Evolutionary conservation across 2,888 invertebrate species (phyloP), one percentile per base, ranked within the genome.

Genomic region (Tricholauxania praeusta): DNA sequence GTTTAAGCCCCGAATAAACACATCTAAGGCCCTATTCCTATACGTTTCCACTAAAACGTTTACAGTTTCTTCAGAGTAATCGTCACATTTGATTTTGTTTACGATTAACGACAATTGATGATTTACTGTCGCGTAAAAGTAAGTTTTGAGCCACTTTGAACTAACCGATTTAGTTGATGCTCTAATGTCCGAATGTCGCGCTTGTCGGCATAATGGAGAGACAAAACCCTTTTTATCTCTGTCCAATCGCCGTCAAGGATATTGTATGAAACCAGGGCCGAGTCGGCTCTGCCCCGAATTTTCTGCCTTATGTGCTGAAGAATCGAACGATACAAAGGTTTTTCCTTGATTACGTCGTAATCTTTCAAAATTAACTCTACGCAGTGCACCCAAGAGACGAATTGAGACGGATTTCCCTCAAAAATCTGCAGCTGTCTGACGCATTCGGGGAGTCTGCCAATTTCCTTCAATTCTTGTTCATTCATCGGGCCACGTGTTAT

Each of bases 161-260:
- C n/a, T n/a, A n/a, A n/a, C n/a, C n/a, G n/a, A n/a, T n/a, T n/a
- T n/a, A n/a, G n/a, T n/a, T n/a, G n/a, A n/a, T n/a, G n/a, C n/a
- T n/a, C n/a, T n/a, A n/a, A n/a, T n/a, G n/a, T n/a, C n/a, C n/a
- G n/a, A n/a, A n/a, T n/a, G n/a, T n/a, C n/a, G n/a, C n/a, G n/a
- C n/a, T 79, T 80, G 32, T 77, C 77, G 1, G 77, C 78, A 51
- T 78, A 77, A 19, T 78, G 77, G n/a, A 78, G 73, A 6, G 75
- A 77, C 10, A 77, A 60, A 22, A 70, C 66, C 59, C 39, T 65
- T 17, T 78, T 79, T 0, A 78, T 76, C 5, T 76, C 63, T 0
- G 12, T 2, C 76, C 77, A 78, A 48, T 75, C 65, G 7, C 8
- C 52, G 39, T 76, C 67, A 52, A 74, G 72, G 2, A 75, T 62